Base-by-base conservation (phyloP, 2,113 vertebrate genomes). In the Nibea albiflora region DNA sequence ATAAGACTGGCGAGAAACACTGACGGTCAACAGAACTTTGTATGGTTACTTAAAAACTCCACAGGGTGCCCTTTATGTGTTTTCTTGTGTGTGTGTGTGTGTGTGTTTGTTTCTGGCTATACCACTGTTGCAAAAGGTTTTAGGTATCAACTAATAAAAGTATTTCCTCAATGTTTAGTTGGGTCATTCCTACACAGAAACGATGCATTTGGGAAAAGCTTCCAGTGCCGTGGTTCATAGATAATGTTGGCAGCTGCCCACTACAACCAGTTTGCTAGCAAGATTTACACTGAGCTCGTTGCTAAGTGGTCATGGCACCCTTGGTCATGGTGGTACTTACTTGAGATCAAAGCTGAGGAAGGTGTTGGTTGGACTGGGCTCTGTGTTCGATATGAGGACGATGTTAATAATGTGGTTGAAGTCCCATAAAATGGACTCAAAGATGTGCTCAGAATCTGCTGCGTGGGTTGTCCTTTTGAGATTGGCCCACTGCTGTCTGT, bases 361-460 rank as follows among this genome's bases (percentile, higher is more conserved):
- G 16, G 9, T 20, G 64, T 14, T 22, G 70, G 31, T 8, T 24
- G 20, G 24, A 61, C 49, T 52, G 47, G 60, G 31, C 79, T 68
- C 61, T 44, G 60, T 31, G 19, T 22, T 67, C 15, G 24, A 4
- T 20, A 54, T 14, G 63, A 68, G 1, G 50, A 47, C 11, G 54
- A 54, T 22, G 60, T 39, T 26, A 50, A 56, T 24, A 47, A 44
- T 26, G 28, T n/a, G 28, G 61, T 39, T 53, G 46, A 58, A 22
- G 24, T 62, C 17, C 11, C 56, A 57, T 60, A 26, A 68, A 50
- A 20, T 64, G 3, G 65, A 64, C 46, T 67, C 14, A 72, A 73
- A 61, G 24, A 52, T 15, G 56, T 70, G 50, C 78, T 78, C 16
- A 31, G n/a, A 56, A 68, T 73, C 61, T 49, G 54, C 54, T 39